Conservation (phyloP, 2,888 invertebrate species). For the Graphium colonna region DNA sequence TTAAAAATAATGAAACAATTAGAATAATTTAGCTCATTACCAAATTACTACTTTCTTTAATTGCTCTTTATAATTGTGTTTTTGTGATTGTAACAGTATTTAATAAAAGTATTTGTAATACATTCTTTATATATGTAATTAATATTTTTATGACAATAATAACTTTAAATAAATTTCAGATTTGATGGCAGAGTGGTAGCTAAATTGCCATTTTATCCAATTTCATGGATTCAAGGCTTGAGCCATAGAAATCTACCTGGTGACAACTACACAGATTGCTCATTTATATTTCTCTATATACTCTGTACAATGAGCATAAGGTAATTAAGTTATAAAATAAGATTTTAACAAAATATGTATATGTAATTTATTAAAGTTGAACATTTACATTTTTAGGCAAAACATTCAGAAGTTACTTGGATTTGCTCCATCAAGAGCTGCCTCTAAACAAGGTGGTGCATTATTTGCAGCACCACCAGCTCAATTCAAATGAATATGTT, state of each 20-base stretch:
- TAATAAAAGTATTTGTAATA: too few species aligned
- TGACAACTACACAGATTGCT: slow-evolving; percentile 98
- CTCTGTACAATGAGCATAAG: slow-evolving; percentile 99
- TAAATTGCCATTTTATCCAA: slow-evolving; percentile 96
- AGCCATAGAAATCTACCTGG: slow-evolving; percentile 98
- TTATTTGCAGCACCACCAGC: slow-evolving; percentile 91
- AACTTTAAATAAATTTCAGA: slow-evolving; percentile 69
- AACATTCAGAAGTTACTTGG: slow-evolving; percentile 97
- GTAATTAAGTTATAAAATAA: slow-evolving; percentile 64
- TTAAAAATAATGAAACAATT: too few species aligned
- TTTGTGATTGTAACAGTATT: too few species aligned
- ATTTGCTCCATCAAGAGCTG: slow-evolving; percentile 97
- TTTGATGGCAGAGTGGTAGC: slow-evolving; percentile 99
- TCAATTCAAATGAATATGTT: slow-evolving; percentile 85
- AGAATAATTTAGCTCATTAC: too few species aligned
- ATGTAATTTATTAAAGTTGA: too few species aligned
- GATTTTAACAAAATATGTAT: neutral
- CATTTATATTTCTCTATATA: slow-evolving; percentile 99
- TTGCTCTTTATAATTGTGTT: too few species aligned
- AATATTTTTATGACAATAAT: too few species aligned
- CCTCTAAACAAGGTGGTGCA: slow-evolving; percentile 95
- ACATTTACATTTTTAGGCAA: slow-evolving; percentile 5
- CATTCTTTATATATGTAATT: too few species aligned
- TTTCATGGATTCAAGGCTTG: slow-evolving; percentile 97
- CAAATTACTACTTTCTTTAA: too few species aligned